Evolutionary conservation across 2,797 vertebrate species (phyloP).

Genomic region (Falco naumanni): DNA sequence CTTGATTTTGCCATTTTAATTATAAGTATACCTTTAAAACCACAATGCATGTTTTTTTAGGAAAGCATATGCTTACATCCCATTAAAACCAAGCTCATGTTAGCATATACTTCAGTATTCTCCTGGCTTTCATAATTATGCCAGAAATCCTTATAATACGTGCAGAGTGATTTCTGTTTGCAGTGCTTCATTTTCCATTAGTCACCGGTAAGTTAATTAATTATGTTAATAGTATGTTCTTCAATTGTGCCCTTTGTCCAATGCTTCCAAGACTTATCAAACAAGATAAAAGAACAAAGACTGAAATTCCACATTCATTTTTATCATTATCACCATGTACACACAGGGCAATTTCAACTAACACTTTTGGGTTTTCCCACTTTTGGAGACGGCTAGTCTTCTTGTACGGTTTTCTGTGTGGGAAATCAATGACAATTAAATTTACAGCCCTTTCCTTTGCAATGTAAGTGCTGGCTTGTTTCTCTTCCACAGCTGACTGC

Average conservation of each 20-base stretch:
- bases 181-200: background rate
- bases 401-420: background rate
- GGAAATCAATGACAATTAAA: background rate
- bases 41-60: rapidly evolving
- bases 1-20: background rate
- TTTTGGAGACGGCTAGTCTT: background rate
- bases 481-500: background rate
- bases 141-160: background rate
- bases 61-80: background rate
- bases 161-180: background rate
- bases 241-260: background rate
- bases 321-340: background rate
- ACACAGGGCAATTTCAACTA: background rate
- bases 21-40: background rate
- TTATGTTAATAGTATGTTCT: background rate
- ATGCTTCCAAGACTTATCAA: background rate
- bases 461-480: background rate
- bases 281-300: background rate
- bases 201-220: background rate
- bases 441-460: background rate
- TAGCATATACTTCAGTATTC: background rate
- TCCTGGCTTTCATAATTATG: background rate
- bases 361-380: background rate
- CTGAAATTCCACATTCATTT: background rate
- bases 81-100: background rate